Percentiles rank a stretch among this genome's conserved stretches.
phyloP scores from a whole-genome alignment of 2,113 vertebrate species.

The Lagopus leucura region DNA sequence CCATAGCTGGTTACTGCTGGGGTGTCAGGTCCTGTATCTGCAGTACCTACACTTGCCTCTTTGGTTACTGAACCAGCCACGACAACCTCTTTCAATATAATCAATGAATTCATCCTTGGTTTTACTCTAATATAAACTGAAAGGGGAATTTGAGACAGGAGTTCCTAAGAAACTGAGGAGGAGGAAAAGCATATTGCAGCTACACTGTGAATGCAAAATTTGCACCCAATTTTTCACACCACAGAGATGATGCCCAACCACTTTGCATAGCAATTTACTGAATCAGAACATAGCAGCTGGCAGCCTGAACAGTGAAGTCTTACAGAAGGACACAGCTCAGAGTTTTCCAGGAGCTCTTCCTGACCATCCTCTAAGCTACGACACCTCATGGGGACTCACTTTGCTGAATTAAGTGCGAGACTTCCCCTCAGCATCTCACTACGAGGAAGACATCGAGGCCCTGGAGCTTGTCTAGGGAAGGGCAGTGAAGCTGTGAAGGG shows the following conservation, averaged over 20 bases:
- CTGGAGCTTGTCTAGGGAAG: too few relatives aligned
- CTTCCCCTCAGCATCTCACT: background rate
- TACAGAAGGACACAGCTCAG: background rate
- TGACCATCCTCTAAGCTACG: background rate
- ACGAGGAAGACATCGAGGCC: too few relatives aligned
- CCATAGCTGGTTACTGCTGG: rapidly evolving
- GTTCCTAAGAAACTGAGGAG: background rate
- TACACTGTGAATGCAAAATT: background rate
- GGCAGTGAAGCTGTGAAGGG: background rate
- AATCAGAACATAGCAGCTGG: background rate
- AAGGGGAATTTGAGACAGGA: background rate
- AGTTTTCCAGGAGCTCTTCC: background rate
- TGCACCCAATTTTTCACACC: background rate
- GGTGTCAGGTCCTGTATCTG: background rate
- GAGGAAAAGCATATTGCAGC: background rate
- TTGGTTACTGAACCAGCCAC: background rate
- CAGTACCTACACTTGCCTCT: background rate
- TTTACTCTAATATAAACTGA: background rate
- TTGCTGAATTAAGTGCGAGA: background rate
- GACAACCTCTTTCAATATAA: background rate
- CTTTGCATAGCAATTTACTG: background rate
- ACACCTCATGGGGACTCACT: background rate
- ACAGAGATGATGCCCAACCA: background rate
- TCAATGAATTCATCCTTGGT: background rate
- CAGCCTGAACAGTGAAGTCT: background rate